phyloP scores from a whole-genome alignment of 2,113 vertebrate species.

The Oreochromis spilurus region DNA sequence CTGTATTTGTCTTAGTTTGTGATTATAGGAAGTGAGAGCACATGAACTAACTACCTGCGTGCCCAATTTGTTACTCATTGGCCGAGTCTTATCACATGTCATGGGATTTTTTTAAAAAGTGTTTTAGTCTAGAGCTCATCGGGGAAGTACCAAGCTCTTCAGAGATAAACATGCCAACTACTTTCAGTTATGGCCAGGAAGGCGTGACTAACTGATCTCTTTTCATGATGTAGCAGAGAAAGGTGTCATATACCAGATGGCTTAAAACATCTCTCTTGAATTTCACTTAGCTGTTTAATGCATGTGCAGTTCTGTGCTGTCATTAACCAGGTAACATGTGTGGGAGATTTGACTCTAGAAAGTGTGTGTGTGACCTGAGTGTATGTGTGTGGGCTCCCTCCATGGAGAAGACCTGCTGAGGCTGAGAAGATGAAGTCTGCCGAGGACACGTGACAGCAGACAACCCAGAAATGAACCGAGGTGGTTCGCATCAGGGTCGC shows the following conservation, averaged over 20 bases:
- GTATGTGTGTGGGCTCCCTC: constrained; percentile 29
- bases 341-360: neutral
- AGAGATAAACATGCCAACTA: constrained; percentile 34
- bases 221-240: neutral
- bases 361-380: neutral
- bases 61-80: constrained; percentile 56
- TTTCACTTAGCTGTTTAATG: neutral
- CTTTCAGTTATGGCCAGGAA: neutral
- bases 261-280: constrained; percentile 5
- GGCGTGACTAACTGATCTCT: neutral
- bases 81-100: constrained; percentile 40
- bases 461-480: constrained; percentile 21
- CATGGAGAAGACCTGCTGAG: constrained; percentile 1
- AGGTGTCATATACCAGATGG: neutral
- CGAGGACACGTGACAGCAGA: constrained; percentile 13
- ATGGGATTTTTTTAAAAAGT: neutral
- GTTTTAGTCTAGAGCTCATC: constrained; percentile 25
- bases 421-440: constrained; percentile 7
- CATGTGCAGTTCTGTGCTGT: neutral
- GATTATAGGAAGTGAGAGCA: neutral
- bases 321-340: constrained; percentile 14
- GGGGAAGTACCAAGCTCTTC: constrained; percentile 32
- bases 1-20: neutral
- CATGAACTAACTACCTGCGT: neutral
- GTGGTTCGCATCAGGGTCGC: constrained; percentile 50